Conservation (phyloP, 2,888 invertebrate species). For the Phyto melanocephala region DNA sequence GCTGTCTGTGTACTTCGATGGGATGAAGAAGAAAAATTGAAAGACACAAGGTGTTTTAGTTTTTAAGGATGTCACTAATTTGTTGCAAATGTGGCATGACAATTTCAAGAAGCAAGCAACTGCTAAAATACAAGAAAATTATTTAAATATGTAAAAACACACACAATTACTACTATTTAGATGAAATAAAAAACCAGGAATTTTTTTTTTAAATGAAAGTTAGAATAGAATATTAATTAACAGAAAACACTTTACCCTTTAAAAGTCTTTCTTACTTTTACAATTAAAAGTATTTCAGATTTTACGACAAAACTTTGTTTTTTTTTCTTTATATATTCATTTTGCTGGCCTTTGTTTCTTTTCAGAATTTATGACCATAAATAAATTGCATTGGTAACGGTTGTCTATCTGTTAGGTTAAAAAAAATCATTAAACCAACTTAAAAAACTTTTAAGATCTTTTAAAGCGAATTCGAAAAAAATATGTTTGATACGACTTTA, state of each 20-base stretch:
- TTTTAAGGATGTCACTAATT: constrained; percentile 59
- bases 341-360: neutral
- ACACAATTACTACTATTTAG: neutral
- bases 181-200: neutral
- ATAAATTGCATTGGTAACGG: constrained; percentile 46
- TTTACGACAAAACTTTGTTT: neutral
- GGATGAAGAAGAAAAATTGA: neutral
- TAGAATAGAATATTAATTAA: neutral
- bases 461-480: neutral
- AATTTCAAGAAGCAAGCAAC: neutral
- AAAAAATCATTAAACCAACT: constrained; percentile 31
- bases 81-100: constrained; percentile 42
- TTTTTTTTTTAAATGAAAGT: neutral
- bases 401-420: constrained; percentile 40
- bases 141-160: neutral
- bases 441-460: constrained; percentile 13
- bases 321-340: neutral
- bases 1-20: neutral
- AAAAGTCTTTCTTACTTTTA: neutral
- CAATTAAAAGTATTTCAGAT: neutral
- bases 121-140: constrained; percentile 10
- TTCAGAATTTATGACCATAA: constrained; percentile 11
- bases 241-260: neutral
- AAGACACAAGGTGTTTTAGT: constrained; percentile 40
- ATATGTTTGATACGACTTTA: neutral